A percentile compares a stretch with the other conserved stretches of the same genome.
Evolutionary conservation across 1,140 invertebrate species (phyloP).

Genomic region (Copidosoma floridanum): DNA sequence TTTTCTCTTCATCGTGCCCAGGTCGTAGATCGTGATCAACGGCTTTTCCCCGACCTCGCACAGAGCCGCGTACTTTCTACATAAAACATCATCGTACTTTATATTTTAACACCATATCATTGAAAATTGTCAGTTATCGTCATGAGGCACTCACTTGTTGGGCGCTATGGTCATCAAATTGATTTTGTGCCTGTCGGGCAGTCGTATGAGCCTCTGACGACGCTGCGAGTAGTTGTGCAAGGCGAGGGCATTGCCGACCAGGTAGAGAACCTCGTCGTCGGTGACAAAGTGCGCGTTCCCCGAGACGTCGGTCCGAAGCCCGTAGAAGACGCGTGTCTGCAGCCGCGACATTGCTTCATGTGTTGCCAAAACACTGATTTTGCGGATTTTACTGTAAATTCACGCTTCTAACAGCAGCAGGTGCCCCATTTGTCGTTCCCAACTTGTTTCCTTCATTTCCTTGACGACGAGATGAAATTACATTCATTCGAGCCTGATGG

Average conservation of each 20-base stretch:
- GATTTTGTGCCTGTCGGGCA: slow-evolving; percentile 56
- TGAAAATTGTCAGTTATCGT: not conserved
- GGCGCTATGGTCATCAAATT: slow-evolving; percentile 63
- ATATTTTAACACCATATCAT: not conserved
- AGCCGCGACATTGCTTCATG: slow-evolving; percentile 15
- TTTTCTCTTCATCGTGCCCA: slow-evolving; percentile 62
- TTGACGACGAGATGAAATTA: slow-evolving; percentile 24
- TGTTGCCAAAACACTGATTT: not conserved
- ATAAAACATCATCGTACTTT: not conserved
- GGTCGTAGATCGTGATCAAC: slow-evolving; percentile 66
- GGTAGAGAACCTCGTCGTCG: slow-evolving; percentile 68
- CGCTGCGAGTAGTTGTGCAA: slow-evolving; percentile 62
- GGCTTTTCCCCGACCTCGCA: slow-evolving; percentile 59
- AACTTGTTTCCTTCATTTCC: slow-evolving; percentile 23
- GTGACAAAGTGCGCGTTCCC: slow-evolving; percentile 66
- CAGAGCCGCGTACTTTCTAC: slow-evolving; percentile 60
- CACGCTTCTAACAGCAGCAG: not conserved
- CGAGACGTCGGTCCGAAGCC: slow-evolving; percentile 59
- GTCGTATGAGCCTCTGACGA: slow-evolving; percentile 48
- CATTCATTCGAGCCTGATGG: too few species aligned
- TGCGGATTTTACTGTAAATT: not conserved
- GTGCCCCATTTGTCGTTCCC: not conserved
- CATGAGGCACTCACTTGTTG: slow-evolving; percentile 62
- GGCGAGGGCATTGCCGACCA: slow-evolving; percentile 65
- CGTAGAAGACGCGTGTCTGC: slow-evolving; percentile 60